phyloP scores from a whole-genome alignment of 2,797 vertebrate species.

The Lithobates pipiens region DNA sequence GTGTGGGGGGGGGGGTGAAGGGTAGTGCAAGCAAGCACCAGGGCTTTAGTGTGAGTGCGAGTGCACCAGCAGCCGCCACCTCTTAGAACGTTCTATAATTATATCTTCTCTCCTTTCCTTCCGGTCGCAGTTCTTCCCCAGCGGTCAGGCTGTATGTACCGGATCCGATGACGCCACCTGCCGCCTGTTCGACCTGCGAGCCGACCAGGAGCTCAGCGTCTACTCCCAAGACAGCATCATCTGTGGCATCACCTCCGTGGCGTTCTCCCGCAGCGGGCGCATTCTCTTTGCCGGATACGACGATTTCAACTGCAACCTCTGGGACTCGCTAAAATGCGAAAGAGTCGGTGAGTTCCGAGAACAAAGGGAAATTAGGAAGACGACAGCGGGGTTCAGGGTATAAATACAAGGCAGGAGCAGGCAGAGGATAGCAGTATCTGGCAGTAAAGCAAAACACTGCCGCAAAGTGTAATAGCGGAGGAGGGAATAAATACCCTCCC shows the following conservation, averaged over 20 bases:
- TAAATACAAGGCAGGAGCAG: too few species aligned
- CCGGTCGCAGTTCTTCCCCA: slow-evolving; percentile 91
- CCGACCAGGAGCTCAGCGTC: slow-evolving; percentile 93
- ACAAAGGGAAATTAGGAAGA: too few species aligned
- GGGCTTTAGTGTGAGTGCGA: too few species aligned
- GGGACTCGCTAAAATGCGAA: slow-evolving; percentile 92
- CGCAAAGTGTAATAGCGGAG: too few species aligned
- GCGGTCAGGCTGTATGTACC: slow-evolving; percentile 91
- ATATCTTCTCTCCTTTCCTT: not conserved
- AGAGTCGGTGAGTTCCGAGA: slow-evolving; percentile 86
- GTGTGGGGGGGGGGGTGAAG: too few species aligned
- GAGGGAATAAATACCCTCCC: too few species aligned
- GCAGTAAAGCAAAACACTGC: too few species aligned
- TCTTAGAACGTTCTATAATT: too few species aligned
- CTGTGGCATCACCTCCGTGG: slow-evolving; percentile 94
- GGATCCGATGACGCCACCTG: slow-evolving; percentile 94
- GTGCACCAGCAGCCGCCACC: too few species aligned
- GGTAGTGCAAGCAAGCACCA: too few species aligned
- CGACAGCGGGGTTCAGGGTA: too few species aligned
- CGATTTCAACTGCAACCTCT: slow-evolving; percentile 98
- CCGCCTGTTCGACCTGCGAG: slow-evolving; percentile 91
- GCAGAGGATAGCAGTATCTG: too few species aligned
- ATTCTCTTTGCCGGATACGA: slow-evolving; percentile 94
- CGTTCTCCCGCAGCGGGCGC: slow-evolving; percentile 90
- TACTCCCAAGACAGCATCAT: slow-evolving; percentile 93